Conservation (phyloP, 2,113 vertebrate species). For the Phalacrocorax brasilianus region DNA sequence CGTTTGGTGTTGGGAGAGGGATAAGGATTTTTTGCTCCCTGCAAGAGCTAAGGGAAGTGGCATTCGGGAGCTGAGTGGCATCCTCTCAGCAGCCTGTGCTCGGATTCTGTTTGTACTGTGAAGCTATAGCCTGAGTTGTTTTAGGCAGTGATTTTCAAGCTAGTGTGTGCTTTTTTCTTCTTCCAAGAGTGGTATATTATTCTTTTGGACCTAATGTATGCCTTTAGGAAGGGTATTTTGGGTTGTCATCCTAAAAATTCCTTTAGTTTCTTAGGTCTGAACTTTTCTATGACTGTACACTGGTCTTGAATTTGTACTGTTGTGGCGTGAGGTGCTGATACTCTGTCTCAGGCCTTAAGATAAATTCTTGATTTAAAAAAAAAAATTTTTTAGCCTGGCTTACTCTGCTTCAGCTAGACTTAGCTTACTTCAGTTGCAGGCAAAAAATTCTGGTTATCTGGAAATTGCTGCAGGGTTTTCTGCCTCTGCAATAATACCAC, state of each 20-base stretch:
- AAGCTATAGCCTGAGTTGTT: not conserved
- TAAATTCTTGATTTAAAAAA: not conserved
- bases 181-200: not conserved
- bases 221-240: not conserved
- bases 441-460: not conserved
- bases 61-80: too few species aligned
- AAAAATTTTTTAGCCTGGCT: not conserved
- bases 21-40: not conserved
- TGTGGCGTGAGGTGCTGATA: not conserved
- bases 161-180: not conserved
- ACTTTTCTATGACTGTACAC: not conserved
- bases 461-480: not conserved
- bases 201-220: not conserved
- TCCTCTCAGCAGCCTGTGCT: not conserved
- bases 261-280: not conserved
- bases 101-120: fast-evolving
- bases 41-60: not conserved
- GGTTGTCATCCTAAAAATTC: not conserved
- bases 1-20: too few species aligned
- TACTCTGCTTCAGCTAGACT: not conserved
- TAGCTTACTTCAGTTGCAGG: not conserved
- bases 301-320: not conserved
- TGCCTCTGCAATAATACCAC: not conserved
- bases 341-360: not conserved
- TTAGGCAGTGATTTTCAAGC: not conserved